Evolutionary conservation across 1,140 invertebrate species (phyloP).

Genomic region (Calycopis cecrops): DNA sequence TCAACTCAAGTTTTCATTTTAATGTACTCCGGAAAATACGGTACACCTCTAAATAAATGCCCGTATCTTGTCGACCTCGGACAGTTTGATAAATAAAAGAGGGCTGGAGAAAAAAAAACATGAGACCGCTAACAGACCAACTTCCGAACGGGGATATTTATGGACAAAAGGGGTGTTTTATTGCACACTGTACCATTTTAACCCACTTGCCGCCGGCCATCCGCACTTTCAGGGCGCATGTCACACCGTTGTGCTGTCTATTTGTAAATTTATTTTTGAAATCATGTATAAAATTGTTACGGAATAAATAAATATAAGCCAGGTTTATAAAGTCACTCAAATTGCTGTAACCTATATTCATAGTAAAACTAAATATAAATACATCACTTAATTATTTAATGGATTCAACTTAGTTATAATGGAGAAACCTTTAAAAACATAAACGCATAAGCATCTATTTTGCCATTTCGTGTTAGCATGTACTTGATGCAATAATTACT

Average conservation of each 20-base stretch:
- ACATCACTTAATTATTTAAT: too few species aligned
- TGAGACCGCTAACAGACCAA: conserved; percentile 67
- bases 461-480: too few species aligned
- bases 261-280: neutral
- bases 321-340: too few species aligned
- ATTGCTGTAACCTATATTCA: too few species aligned
- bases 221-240: conserved; percentile 42
- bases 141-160: conserved; percentile 71
- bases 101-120: conserved; percentile 49
- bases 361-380: too few species aligned
- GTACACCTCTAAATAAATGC: too few species aligned
- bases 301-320: neutral
- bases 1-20: too few species aligned
- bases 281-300: neutral
- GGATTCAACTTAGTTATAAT: too few species aligned
- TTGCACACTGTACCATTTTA: conserved; percentile 64
- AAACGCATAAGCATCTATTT: too few species aligned
- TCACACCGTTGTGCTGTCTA: conserved; percentile 31
- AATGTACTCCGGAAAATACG: too few species aligned
- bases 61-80: conserved; percentile 26
- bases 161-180: conserved; percentile 69
- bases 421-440: too few species aligned
- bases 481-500: too few species aligned
- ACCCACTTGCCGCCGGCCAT: conserved; percentile 67
- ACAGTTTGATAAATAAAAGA: conserved; percentile 58